Conservation (phyloP, 2,797 vertebrate species). For the Gephyroberyx darwinii region DNA sequence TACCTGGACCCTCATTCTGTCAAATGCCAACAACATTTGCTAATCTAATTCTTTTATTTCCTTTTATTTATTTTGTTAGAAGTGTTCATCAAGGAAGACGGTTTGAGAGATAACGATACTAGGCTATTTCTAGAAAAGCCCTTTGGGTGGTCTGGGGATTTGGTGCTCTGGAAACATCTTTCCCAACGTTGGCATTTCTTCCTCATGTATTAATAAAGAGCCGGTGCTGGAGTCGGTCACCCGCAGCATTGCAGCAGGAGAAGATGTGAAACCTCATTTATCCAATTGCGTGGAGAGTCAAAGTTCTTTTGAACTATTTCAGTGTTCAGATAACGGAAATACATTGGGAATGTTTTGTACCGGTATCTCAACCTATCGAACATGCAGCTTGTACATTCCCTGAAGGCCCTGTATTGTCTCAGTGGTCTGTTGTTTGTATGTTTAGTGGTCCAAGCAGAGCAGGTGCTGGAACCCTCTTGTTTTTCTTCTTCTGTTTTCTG, state of each 20-base stretch:
- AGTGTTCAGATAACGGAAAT: constrained; percentile 19
- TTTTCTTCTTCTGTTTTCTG: neutral
- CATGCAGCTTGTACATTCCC: neutral
- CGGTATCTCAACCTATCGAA: constrained; percentile 1
- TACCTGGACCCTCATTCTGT: constrained; percentile 14
- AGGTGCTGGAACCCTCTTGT: no score
- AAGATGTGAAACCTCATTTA: constrained; percentile 22
- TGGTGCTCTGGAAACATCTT: constrained; percentile 25
- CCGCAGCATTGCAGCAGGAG: constrained; percentile 32
- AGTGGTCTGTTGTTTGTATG: neutral
- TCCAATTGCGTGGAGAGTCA: neutral
- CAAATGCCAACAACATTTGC: constrained; percentile 21
- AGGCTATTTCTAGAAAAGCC: constrained; percentile 14
- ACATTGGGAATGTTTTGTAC: neutral
- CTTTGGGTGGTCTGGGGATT: constrained; percentile 14
- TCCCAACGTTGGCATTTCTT: constrained; percentile 30
- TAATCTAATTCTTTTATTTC: constrained; percentile 23
- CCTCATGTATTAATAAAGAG: constrained; percentile 59
- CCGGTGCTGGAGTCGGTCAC: constrained; percentile 37
- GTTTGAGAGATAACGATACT: neutral
- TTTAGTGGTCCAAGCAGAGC: no score
- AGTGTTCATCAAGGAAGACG: neutral
- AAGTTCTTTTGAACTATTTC: constrained; percentile 14
- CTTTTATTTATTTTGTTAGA: constrained; percentile 10
- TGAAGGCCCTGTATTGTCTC: neutral